phyloP scores from a whole-genome alignment of 2,888 invertebrate species.

The Troides aeacus region DNA sequence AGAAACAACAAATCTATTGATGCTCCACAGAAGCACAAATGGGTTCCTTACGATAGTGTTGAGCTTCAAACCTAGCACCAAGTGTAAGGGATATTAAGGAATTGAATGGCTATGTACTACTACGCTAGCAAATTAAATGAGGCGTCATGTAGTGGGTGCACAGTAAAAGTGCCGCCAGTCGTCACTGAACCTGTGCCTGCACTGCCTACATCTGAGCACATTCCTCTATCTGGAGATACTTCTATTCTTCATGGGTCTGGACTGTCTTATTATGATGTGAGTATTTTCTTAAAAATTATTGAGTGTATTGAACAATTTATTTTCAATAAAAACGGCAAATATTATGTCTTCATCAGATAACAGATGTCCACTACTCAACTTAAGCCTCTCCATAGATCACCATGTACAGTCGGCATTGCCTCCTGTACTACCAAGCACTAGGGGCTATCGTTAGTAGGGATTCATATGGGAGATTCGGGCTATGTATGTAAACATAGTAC shows the following conservation, averaged over 20 bases:
- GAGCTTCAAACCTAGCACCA: conserved; percentile 46
- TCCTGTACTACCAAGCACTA: too few relatives aligned
- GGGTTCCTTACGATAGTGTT: conserved; percentile 45
- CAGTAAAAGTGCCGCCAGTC: conserved; percentile 68
- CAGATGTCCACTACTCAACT: too few relatives aligned
- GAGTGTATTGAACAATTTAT: too few relatives aligned
- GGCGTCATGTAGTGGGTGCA: conserved; percentile 81
- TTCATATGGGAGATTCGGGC: too few relatives aligned
- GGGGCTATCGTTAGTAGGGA: too few relatives aligned
- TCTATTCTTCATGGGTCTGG: conserved; percentile 63
- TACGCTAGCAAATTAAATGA: conserved; percentile 85
- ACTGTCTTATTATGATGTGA: conserved; percentile 72
- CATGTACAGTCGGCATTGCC: too few relatives aligned
- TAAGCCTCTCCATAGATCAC: too few relatives aligned
- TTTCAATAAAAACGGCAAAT: too few relatives aligned
- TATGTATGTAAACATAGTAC: too few relatives aligned
- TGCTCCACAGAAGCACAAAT: conserved; percentile 48
- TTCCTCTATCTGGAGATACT: conserved; percentile 60
- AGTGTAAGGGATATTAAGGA: conserved; percentile 48
- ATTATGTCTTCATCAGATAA: too few relatives aligned
- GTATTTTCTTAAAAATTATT: background rate
- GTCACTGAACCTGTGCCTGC: conserved; percentile 57
- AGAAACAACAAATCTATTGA: background rate
- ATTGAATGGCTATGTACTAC: conserved; percentile 84
- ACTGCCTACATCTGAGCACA: conserved; percentile 60